Evolutionary conservation across 2,888 invertebrate genomes (phyloP).

Genomic region (Villa cingulata): DNA sequence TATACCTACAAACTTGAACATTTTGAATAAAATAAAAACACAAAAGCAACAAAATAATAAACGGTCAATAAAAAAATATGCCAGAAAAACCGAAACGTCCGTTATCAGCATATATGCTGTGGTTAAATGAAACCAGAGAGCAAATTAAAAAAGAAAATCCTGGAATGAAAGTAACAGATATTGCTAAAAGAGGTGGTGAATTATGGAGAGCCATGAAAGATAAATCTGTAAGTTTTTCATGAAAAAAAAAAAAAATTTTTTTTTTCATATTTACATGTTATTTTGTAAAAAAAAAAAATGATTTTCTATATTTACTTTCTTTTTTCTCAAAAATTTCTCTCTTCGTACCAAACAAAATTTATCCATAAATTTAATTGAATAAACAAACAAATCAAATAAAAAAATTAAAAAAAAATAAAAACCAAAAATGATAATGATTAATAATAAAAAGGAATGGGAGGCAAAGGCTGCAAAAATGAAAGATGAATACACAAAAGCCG

Average conservation of each 20-base stretch:
- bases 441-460: constrained; percentile 64
- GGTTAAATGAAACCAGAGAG: constrained; percentile 78
- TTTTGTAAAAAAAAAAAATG: not conserved
- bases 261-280: not conserved
- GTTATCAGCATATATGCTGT: constrained; percentile 82
- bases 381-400: not conserved
- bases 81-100: constrained; percentile 85
- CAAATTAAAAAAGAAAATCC: constrained; percentile 76
- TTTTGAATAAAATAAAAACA: too few species aligned
- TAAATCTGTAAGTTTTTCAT: constrained; percentile 50
- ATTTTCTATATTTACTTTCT: not conserved
- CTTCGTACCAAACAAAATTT: too few species aligned
- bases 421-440: too few species aligned
- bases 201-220: constrained; percentile 80
- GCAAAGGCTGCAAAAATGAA: constrained; percentile 76
- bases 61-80: constrained; percentile 42
- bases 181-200: constrained; percentile 87
- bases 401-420: not conserved
- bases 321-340: too few species aligned
- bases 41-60: not conserved
- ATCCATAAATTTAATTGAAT: too few species aligned
- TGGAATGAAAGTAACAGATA: constrained; percentile 76
- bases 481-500: constrained; percentile 73
- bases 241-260: not conserved
- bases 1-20: too few species aligned